Conservation (phyloP, 2,888 invertebrate genomes). For the Saturnia pavonia region DNA sequence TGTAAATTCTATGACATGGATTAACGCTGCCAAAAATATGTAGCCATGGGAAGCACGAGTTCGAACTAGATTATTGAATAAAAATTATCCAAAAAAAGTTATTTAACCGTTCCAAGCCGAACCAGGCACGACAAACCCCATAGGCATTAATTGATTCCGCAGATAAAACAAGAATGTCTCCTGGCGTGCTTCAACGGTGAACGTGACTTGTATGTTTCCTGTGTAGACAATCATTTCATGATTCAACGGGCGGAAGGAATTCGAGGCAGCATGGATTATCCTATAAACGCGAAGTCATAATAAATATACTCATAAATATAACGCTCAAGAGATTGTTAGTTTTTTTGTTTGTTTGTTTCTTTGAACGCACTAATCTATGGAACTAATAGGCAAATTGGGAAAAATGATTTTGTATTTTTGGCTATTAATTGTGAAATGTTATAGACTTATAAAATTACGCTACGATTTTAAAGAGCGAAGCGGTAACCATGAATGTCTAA, state of each 20-base stretch:
- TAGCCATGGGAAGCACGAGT: not conserved
- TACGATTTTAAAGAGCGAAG: too few species aligned
- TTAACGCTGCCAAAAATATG: not conserved
- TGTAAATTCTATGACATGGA: too few species aligned
- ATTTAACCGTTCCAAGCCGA: slow-evolving; percentile 30
- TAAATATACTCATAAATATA: not conserved
- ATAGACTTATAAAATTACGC: too few species aligned
- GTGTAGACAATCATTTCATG: slow-evolving; percentile 6
- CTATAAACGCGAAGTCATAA: not conserved
- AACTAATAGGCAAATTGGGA: too few species aligned
- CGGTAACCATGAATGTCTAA: too few species aligned
- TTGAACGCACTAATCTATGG: too few species aligned
- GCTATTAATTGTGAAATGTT: too few species aligned
- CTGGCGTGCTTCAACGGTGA: slow-evolving; percentile 26
- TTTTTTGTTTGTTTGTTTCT: too few species aligned
- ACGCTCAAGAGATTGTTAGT: too few species aligned
- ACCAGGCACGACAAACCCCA: slow-evolving; percentile 52
- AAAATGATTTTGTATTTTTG: too few species aligned
- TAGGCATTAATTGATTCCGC: slow-evolving; percentile 64
- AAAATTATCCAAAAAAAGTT: not conserved
- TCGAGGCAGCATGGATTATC: not conserved
- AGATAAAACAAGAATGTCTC: slow-evolving; percentile 68
- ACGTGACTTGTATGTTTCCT: slow-evolving; percentile 16
- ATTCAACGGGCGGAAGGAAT: slow-evolving; percentile 11
- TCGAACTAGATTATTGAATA: not conserved